Evolutionary conservation across 2,888 invertebrate species (phyloP).

Genomic region (Schrankia costaestrigalis): DNA sequence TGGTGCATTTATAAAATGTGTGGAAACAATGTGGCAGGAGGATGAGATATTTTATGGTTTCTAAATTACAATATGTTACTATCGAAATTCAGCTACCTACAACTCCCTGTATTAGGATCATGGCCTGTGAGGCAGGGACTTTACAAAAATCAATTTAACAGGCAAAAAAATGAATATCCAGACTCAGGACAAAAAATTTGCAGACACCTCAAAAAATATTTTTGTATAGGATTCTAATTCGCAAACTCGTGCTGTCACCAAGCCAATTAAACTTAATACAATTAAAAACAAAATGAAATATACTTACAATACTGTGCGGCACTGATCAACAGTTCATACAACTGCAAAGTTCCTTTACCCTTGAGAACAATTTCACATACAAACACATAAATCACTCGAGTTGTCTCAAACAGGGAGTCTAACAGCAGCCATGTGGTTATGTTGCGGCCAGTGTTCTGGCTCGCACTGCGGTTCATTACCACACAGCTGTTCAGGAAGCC

Average conservation of each 20-base stretch:
- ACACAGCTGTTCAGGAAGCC: conserved; percentile 66
- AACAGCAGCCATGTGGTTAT: conserved; percentile 68
- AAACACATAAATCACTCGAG: conserved; percentile 66
- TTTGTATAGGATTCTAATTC: background rate
- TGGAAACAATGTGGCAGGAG: no score
- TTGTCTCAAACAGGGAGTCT: conserved; percentile 70
- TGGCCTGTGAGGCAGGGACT: no score
- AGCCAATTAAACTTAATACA: no score
- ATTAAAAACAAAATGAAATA: background rate
- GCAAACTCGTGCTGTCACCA: background rate
- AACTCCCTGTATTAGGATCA: no score
- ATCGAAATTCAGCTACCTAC: no score
- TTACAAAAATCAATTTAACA: no score
- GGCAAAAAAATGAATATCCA: no score
- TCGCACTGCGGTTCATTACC: conserved; percentile 54
- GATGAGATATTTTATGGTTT: no score
- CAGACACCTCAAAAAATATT: no score
- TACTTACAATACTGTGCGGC: conserved; percentile 66
- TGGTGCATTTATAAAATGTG: no score
- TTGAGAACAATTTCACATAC: conserved; percentile 59
- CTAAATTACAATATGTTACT: no score
- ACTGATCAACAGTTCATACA: conserved; percentile 63
- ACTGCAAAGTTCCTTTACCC: conserved; percentile 54
- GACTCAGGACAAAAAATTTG: no score
- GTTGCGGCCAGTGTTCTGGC: conserved; percentile 49